A percentile compares a stretch with the other conserved stretches of the same genome.
Evolutionary conservation across 92 coral and sea anemone species (phyloP).

Genomic region (Palythoa grandis): DNA sequence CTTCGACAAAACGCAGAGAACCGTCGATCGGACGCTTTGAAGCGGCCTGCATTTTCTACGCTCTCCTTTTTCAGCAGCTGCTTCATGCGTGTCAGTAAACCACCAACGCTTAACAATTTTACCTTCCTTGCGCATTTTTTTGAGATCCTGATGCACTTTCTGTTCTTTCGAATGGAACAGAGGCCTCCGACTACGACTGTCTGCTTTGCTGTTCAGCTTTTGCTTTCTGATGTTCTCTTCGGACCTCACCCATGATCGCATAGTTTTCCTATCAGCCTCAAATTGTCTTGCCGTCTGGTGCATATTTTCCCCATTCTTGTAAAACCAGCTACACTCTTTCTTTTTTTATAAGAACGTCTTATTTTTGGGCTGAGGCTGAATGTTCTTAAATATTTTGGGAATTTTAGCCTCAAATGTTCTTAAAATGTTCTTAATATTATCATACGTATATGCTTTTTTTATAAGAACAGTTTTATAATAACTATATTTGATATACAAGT

Average conservation of each 20-base stretch:
- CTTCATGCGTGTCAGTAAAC: not conserved
- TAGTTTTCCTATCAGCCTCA: conserved; percentile 28
- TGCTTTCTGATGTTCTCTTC: conserved; percentile 49
- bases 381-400: too few relatives aligned
- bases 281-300: conserved; percentile 11
- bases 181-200: not conserved
- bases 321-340: conserved; percentile 50
- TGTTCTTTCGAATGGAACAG: too few relatives aligned
- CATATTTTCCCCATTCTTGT: conserved; percentile 16
- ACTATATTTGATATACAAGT: too few relatives aligned
- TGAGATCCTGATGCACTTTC: not conserved
- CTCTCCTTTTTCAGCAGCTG: conserved; percentile 27
- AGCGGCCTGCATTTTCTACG: conserved; percentile 3
- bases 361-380: too few relatives aligned
- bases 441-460: too few relatives aligned
- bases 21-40: conserved; percentile 5
- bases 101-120: not conserved
- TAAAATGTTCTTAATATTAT: too few relatives aligned
- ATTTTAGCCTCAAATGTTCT: too few relatives aligned
- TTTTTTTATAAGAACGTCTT: too few relatives aligned
- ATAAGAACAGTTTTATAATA: too few relatives aligned
- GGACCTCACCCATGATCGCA: conserved; percentile 5
- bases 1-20: conserved; percentile 17
- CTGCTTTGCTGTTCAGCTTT: conserved; percentile 37
- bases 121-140: not conserved